phyloP scores from a whole-genome alignment of 2,797 vertebrate species.

The Euphonia xanthogaster region DNA sequence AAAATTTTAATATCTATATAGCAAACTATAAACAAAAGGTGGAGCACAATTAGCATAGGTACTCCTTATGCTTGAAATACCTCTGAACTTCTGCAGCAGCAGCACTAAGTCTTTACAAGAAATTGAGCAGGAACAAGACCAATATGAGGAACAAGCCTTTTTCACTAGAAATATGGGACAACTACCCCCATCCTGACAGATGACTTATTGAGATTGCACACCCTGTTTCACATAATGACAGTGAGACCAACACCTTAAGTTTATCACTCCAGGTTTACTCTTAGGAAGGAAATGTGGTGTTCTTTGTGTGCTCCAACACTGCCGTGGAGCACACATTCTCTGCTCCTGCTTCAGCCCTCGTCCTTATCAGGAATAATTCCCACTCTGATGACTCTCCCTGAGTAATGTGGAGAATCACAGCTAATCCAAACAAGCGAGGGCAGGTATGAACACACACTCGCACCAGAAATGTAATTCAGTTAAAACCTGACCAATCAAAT shows the following conservation, averaged over 20 bases:
- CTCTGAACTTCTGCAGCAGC: background rate
- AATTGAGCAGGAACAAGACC: background rate
- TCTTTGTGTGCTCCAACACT: background rate
- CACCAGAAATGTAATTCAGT: background rate
- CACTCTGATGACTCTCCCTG: background rate
- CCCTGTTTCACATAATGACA: background rate
- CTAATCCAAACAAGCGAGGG: background rate
- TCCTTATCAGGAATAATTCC: background rate
- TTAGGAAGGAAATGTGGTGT: background rate
- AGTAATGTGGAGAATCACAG: background rate
- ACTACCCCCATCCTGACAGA: accelerated
- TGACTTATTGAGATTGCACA: background rate
- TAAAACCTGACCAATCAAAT: background rate
- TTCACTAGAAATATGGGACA: background rate
- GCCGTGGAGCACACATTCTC: accelerated
- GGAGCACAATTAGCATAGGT: background rate
- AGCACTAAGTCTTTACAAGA: background rate
- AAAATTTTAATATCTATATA: background rate
- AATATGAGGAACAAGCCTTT: background rate
- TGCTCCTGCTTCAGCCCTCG: background rate
- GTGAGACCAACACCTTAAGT: background rate
- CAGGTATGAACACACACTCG: background rate
- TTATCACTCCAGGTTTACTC: background rate
- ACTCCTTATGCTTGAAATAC: background rate
- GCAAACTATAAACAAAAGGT: background rate